Base-by-base conservation (phyloP, 1,140 invertebrate species). In the Penaeus vannamei region DNA sequence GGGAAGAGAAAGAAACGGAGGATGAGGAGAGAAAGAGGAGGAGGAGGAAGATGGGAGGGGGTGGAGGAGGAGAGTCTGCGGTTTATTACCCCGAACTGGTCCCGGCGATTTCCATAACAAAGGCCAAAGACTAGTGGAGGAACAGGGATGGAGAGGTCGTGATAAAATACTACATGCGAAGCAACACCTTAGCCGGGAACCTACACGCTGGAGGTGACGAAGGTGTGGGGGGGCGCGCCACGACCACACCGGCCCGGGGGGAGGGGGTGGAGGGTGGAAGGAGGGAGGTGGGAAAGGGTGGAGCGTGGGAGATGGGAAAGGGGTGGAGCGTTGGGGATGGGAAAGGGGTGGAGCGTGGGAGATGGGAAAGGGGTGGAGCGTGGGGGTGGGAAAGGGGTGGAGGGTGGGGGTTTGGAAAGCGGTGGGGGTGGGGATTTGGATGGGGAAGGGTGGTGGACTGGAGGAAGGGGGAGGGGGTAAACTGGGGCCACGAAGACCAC, bases 161-260 rank as follows among this genome's bases (percentile, higher is more conserved):
- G 87, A 89, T 89, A 89, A 89, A 89, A 89, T 89, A 89, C 87
- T 89, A 89, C 87, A 89, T 42, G 42, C 26, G 32, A 29, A 89
- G 72, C 64, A 89, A 89, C 87, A 89, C 87, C 87, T 89, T 86
- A 86, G 72, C 60, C 85, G 17, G 29, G 60, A 29, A 86, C 85
- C 64, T 79, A 69, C 76, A 66, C 80, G 62, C 29, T 61, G 26
- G 46, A 62, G 66, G 86, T 72, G 86, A 87, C 62, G 64, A 22
- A 61, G 66, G 64, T 53, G 60, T 46, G 77, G 42, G 53, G 84
- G 36, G 84, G 42, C 53, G 53, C 53, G 53, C 42, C 42, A 32
- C 29, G 42, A 32, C 29, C 42, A 76, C 72, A 76, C 72, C 42
- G 42, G 19, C 72, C 19, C 4, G 26, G 26, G 22, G 42, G 42